These are phyloP conservation scores for Cremastinae sp. DNA, from an alignment of 2,888 invertebrate genomes.

Conservation along the genomic window DNA sequence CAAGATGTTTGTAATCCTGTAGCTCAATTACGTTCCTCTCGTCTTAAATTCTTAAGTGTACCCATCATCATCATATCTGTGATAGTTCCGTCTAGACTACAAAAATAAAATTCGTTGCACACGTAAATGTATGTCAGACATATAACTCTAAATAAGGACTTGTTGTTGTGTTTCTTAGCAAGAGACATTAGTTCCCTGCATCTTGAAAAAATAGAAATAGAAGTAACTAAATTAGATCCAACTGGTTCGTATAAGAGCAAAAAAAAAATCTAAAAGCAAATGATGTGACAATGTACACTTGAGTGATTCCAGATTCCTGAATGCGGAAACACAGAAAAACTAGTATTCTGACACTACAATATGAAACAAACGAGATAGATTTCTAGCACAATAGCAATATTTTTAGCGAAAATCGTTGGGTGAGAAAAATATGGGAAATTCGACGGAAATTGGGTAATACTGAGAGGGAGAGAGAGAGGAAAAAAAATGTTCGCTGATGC, in stretches of 20 bases:
- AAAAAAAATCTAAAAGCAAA: not conserved
- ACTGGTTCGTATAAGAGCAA: constrained; percentile 9
- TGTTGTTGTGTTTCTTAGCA: constrained; percentile 51
- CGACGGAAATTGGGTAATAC: no score
- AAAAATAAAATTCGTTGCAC: constrained; percentile 42
- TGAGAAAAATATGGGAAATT: no score
- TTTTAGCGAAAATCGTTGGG: no score
- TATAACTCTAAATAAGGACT: constrained; percentile 37
- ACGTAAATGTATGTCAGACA: constrained; percentile 52
- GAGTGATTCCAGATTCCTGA: no score
- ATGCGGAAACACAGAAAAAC: no score
- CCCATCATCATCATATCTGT: constrained; percentile 37
- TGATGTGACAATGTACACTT: no score
- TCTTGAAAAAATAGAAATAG: constrained; percentile 46
- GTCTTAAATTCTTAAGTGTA: constrained; percentile 22
- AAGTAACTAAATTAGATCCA: constrained; percentile 23
- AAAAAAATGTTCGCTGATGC: no score
- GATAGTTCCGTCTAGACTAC: constrained; percentile 21
- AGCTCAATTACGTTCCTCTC: constrained; percentile 4
- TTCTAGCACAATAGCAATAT: no score
- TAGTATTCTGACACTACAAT: no score
- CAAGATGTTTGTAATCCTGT: no score
- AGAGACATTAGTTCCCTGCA: constrained; percentile 48
- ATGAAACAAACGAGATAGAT: no score
- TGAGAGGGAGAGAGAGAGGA: no score